A percentile compares a stretch with the other conserved stretches of the same genome.
Evolutionary conservation across 2,113 vertebrate genomes (phyloP).

Genomic region (Phalacrocorax pelagicus): DNA sequence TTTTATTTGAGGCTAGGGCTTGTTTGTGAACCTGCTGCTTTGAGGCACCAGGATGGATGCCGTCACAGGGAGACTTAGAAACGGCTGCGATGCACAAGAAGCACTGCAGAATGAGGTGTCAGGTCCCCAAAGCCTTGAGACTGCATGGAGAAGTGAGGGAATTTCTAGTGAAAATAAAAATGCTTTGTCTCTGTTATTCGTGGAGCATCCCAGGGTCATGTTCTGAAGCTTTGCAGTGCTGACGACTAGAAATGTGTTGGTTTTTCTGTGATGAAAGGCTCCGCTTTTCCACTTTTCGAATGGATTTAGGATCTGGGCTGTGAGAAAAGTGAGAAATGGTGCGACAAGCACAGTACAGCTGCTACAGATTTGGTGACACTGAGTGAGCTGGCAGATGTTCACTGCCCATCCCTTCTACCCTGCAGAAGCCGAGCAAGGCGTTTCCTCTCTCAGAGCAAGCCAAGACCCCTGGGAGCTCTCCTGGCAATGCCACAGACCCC

Average conservation of each 20-base stretch:
- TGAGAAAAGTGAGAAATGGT: neutral
- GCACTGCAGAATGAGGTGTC: neutral
- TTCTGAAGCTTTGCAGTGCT: neutral
- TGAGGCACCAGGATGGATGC: neutral
- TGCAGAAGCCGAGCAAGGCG: neutral
- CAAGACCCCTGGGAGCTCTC: neutral
- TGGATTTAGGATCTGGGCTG: neutral
- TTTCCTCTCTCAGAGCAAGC: neutral
- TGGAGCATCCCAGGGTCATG: neutral
- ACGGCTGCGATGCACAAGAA: neutral
- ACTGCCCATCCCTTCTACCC: neutral
- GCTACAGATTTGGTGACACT: neutral
- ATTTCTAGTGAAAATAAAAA: neutral
- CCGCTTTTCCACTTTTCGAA: fast-evolving
- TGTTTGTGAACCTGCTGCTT: neutral
- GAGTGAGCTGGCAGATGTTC: neutral
- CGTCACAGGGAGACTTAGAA: neutral
- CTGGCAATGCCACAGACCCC: neutral
- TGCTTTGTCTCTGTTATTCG: neutral
- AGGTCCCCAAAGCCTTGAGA: conserved; percentile 1
- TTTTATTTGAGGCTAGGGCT: neutral
- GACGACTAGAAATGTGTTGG: neutral
- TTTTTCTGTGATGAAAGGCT: neutral
- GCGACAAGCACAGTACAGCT: neutral
- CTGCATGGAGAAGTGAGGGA: neutral